Conservation (phyloP, 2,113 vertebrate genomes). For the Otocyon megalotis region DNA sequence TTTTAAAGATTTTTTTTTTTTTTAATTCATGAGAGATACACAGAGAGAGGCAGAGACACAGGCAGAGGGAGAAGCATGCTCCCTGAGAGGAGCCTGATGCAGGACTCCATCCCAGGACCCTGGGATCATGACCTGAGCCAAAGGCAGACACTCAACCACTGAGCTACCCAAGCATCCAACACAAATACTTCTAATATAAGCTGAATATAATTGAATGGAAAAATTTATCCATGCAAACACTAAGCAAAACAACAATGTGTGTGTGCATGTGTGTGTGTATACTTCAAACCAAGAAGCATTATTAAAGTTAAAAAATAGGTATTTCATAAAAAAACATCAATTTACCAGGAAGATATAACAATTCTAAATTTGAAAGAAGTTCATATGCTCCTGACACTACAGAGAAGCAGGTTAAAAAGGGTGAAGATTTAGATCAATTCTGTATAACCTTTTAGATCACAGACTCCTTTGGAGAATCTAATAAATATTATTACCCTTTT, state of each 20-base stretch:
- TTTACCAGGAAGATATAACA: background rate
- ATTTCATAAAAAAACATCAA: background rate
- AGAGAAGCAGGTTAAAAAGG: background rate
- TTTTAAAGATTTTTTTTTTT: too few relatives aligned
- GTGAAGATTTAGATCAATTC: background rate
- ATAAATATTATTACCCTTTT: background rate
- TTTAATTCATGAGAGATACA: too few relatives aligned
- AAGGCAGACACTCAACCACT: too few relatives aligned
- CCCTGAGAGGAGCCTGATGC: too few relatives aligned
- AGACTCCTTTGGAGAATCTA: background rate
- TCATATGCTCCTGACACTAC: background rate
- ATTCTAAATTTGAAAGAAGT: slow-evolving; percentile 9
- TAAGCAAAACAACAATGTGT: background rate
- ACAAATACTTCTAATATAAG: too few relatives aligned
- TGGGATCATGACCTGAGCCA: too few relatives aligned
- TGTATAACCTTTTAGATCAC: background rate
- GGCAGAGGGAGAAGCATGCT: too few relatives aligned
- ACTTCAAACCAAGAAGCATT: background rate
- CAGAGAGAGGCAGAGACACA: too few relatives aligned
- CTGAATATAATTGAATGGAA: too few relatives aligned
- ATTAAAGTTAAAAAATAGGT: background rate
- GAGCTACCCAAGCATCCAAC: too few relatives aligned
- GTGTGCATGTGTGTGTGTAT: background rate
- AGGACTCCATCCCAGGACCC: too few relatives aligned
- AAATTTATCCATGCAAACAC: too few relatives aligned